A percentile compares a stretch with the other conserved stretches of the same genome.
Evolutionary conservation across 2,113 vertebrate species (phyloP).

Genomic region (Mus spicilegus): DNA sequence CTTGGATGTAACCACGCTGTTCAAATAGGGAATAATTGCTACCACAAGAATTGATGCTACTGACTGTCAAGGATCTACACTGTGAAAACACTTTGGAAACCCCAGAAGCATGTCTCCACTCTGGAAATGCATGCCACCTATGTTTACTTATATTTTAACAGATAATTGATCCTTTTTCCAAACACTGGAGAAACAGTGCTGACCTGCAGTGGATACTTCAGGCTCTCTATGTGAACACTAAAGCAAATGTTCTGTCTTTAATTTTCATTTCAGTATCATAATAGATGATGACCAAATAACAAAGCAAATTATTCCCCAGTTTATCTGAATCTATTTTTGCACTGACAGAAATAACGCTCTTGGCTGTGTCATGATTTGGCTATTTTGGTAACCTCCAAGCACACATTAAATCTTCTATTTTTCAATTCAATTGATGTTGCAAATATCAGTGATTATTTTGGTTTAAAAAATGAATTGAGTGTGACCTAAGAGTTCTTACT

Average conservation of each 20-base stretch:
- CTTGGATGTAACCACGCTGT: background rate
- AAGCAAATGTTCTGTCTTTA: background rate
- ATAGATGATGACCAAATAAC: slow-evolving; percentile 12
- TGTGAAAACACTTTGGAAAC: background rate
- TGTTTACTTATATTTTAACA: background rate
- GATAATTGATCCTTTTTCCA: background rate
- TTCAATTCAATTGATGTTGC: slow-evolving; percentile 16
- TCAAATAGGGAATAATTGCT: background rate
- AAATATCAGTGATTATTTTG: slow-evolving; percentile 37
- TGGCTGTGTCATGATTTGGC: background rate
- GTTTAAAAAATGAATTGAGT: slow-evolving; percentile 42
- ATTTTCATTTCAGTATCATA: slow-evolving; percentile 37
- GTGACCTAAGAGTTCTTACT: background rate
- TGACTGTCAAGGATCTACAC: background rate
- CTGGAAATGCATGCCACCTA: background rate
- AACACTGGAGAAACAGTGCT: slow-evolving; percentile 32
- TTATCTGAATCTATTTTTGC: slow-evolving; percentile 56
- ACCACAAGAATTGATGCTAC: background rate
- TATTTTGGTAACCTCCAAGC: slow-evolving; percentile 44
- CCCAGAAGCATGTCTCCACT: too few relatives aligned
- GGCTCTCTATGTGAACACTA: background rate
- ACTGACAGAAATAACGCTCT: slow-evolving; percentile 56
- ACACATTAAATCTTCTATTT: slow-evolving; percentile 50
- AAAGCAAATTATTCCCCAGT: background rate
- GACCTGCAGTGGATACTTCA: background rate